Evolutionary conservation across 2,888 invertebrate species (phyloP).

Genomic region (Pterobdella sp.): DNA sequence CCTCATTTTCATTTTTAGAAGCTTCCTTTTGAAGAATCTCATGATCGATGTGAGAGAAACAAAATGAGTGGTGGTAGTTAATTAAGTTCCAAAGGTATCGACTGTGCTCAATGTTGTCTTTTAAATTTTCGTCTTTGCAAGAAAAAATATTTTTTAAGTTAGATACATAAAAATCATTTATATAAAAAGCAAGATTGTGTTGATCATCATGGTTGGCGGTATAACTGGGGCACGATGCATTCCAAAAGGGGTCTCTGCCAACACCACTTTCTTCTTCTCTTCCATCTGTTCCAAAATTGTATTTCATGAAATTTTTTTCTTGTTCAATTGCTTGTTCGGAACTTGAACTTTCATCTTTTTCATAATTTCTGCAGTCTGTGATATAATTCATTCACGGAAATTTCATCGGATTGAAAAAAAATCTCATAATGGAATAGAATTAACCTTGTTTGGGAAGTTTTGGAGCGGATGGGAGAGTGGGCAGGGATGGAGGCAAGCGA

Average conservation of each 20-base stretch:
- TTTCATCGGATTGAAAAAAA: background rate
- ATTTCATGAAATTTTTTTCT: too few species aligned
- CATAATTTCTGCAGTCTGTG: conserved; percentile 10
- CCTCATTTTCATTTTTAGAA: too few species aligned
- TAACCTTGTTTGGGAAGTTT: background rate
- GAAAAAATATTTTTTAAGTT: background rate
- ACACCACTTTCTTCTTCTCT: background rate
- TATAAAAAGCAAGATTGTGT: too few species aligned
- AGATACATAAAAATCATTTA: too few species aligned
- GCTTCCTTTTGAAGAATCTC: too few species aligned
- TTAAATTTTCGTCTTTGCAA: background rate
- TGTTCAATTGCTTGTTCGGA: too few species aligned
- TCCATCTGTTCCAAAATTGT: too few species aligned
- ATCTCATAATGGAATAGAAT: background rate
- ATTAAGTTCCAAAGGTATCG: too few species aligned
- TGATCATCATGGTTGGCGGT: background rate
- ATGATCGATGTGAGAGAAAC: too few species aligned
- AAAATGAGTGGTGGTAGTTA: too few species aligned
- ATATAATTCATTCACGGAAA: background rate
- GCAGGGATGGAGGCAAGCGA: conserved; percentile 3
- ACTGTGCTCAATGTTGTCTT: background rate
- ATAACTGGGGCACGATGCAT: background rate
- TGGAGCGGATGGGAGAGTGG: background rate
- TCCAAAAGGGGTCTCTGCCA: background rate
- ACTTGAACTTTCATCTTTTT: too few species aligned